A percentile compares a stretch with the other conserved stretches of the same genome.
Evolutionary conservation across 2,113 vertebrate species (phyloP).

Genomic region (Opisthocomus hoazin): DNA sequence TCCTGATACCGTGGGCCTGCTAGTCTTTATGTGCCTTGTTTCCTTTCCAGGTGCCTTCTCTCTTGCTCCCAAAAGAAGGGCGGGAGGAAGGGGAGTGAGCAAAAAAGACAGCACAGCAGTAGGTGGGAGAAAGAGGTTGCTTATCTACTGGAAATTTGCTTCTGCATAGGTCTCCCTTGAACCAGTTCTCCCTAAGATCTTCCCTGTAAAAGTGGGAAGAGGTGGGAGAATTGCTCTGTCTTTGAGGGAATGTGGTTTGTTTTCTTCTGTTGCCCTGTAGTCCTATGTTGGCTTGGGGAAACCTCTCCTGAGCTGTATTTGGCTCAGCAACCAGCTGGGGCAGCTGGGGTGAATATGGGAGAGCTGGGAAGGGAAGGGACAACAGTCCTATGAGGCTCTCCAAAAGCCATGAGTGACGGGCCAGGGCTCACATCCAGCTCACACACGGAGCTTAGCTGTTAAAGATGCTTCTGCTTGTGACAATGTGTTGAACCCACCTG

Average conservation of each 20-base stretch:
- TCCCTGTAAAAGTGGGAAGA: background rate
- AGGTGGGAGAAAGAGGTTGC: background rate
- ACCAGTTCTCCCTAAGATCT: background rate
- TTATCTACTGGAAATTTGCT: background rate
- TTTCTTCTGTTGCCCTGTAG: background rate
- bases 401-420: background rate
- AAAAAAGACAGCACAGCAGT: background rate
- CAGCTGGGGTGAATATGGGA: background rate
- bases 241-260: background rate
- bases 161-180: background rate
- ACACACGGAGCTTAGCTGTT: accelerated
- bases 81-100: background rate
- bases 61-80: background rate
- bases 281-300: background rate
- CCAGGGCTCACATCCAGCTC: background rate
- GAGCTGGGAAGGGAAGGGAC: background rate
- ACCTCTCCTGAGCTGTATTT: background rate
- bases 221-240: background rate
- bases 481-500: background rate
- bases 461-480: background rate
- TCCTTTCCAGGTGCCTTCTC: background rate
- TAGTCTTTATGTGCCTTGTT: background rate
- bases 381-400: background rate
- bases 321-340: background rate
- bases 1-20: background rate